Evolutionary conservation across 64 coral and sea anemone species (phyloP).

Genomic region (Pocillopora verrucosa): DNA sequence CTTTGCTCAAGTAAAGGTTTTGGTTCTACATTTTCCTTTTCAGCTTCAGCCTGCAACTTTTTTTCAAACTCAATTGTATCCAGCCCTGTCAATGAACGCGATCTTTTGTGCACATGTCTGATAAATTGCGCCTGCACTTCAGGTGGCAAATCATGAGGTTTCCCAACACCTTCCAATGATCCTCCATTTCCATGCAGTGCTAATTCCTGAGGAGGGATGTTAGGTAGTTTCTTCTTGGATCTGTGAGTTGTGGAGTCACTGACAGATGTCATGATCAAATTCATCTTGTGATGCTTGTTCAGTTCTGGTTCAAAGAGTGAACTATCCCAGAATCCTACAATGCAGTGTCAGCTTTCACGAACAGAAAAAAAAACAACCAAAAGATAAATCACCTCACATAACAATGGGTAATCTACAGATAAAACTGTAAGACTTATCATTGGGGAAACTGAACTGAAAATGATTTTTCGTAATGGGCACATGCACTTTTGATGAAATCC

Average conservation of each 20-base stretch:
- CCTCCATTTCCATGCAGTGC: conserved; percentile 30
- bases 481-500: too few species aligned
- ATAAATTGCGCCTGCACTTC: conserved; percentile 85
- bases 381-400: too few species aligned
- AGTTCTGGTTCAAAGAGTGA: too few species aligned
- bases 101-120: conserved; percentile 67
- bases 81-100: conserved; percentile 70
- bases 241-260: neutral
- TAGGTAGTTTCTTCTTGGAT: conserved; percentile 63
- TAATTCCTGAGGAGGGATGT: conserved; percentile 64
- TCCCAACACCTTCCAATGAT: neutral
- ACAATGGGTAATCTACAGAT: too few species aligned
- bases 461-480: too few species aligned
- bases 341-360: neutral
- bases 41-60: neutral
- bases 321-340: neutral
- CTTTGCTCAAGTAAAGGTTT: neutral
- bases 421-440: too few species aligned
- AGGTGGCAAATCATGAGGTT: conserved; percentile 54
- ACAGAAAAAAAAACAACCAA: too few species aligned
- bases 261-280: neutral
- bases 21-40: conserved; percentile 44
- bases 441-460: too few species aligned
- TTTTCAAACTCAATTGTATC: conserved; percentile 54
- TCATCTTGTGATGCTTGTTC: neutral